Base-by-base conservation (phyloP, 1,140 invertebrate species). In the Venturia canescens region DNA sequence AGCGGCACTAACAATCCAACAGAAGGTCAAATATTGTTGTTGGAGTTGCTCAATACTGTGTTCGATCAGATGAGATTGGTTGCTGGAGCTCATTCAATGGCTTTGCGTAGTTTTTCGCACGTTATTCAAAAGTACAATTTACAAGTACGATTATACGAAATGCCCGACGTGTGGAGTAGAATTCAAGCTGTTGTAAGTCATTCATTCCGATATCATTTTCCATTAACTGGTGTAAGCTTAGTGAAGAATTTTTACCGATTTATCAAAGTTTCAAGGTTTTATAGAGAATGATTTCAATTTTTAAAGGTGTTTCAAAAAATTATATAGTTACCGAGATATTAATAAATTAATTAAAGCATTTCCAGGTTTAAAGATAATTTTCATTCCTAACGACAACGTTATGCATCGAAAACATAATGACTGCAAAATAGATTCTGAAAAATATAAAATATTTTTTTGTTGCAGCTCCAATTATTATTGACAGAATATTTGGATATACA, bases 111-210 rank as follows among this genome's bases (percentile, higher is more conserved):
- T 85, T 94, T 96, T 80, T 92, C 94, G 53, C 88, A 93, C 80
- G 92, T 94, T 50, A 90, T 91, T 38, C 92, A 93, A 86, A 93
- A 93, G 74, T 93, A 95, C 85, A 91, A 93, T 48, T 83, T 92
- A 26, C 92, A 93, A 81, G 88, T 93, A 3, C 92, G 93, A 57
- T 88, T 95, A 4, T 98, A 98, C 90, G 95, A 95, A 83, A 95
- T 97, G 85, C 94, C 95, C 18, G 96, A 98, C 90, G 96, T 98
- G 84, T 98, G 97, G 97, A 95, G 94, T 44, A 96, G 96, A 87
- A 95, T 98, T 27, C 97, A 98, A 90, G 94, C 94, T 86, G 96
- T 98, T 83, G 96, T 98, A 93, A 93, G 94, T 92, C 15, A 78
- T 81, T 70, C 78, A 1, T 77, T 75, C 15, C n/a, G 11, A 53